Conservation (phyloP, 2,797 vertebrate genomes). For the Saxicola maurus region DNA sequence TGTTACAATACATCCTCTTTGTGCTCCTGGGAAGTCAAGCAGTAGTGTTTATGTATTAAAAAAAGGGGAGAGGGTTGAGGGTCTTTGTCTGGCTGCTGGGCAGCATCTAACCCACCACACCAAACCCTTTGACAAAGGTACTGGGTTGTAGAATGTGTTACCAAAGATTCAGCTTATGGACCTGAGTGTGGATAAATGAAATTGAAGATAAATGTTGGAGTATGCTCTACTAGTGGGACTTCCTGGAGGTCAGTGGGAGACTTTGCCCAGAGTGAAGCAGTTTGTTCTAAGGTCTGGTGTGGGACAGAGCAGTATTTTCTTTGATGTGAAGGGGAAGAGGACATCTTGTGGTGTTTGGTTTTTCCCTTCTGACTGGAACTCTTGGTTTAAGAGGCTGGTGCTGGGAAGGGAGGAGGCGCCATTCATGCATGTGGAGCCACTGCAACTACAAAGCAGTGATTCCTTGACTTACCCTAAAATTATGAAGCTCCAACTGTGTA, state of each 20-base stretch:
- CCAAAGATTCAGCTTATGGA: neutral
- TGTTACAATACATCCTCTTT: neutral
- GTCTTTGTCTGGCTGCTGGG: neutral
- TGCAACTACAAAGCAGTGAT: neutral
- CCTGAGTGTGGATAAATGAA: neutral
- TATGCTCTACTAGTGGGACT: neutral
- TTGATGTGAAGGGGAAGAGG: neutral
- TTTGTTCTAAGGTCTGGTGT: neutral
- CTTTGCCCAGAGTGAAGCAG: neutral
- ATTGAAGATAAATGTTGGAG: neutral
- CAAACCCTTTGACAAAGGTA: neutral
- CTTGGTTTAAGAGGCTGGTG: neutral
- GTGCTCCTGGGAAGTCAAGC: neutral
- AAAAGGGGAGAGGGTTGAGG: neutral
- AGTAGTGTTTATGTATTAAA: neutral
- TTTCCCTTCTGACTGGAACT: neutral
- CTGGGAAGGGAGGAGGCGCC: neutral
- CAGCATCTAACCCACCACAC: neutral
- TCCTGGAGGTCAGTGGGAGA: neutral
- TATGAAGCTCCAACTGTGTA: neutral
- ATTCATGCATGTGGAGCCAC: accelerated
- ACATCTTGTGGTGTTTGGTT: neutral
- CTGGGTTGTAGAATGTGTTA: neutral
- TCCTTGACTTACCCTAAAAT: neutral
- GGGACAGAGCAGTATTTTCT: neutral